Percentiles rank a stretch among this genome's conserved stretches.
Evolutionary conservation across 2,888 invertebrate genomes (phyloP).

Genomic region (Lissonota sp.): DNA sequence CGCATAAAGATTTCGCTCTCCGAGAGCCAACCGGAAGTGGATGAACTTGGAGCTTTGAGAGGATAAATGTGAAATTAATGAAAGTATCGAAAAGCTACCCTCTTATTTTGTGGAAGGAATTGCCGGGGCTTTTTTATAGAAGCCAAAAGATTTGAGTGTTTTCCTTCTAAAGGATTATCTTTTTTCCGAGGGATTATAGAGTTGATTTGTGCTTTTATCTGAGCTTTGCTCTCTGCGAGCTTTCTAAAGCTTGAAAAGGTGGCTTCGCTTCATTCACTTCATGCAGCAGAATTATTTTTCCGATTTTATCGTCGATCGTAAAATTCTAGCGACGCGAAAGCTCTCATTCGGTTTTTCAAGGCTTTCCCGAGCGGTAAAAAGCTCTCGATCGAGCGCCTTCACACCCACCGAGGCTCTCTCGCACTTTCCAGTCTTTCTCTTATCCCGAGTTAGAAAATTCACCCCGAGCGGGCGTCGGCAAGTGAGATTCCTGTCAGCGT

Average conservation of each 20-base stretch:
- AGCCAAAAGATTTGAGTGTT: neutral
- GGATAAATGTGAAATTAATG: too few relatives aligned
- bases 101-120: too few relatives aligned
- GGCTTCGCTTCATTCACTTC: neutral
- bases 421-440: slow-evolving; percentile 47
- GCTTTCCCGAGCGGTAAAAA: slow-evolving; percentile 54
- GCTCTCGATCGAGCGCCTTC: slow-evolving; percentile 23
- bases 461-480: slow-evolving; percentile 53
- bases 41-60: too few relatives aligned
- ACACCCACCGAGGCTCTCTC: slow-evolving; percentile 43
- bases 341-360: neutral
- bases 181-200: slow-evolving; percentile 19
- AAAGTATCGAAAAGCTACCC: too few relatives aligned
- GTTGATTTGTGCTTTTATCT: slow-evolving; percentile 50
- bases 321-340: slow-evolving; percentile 46
- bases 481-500: slow-evolving; percentile 45
- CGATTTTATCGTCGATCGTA: slow-evolving; percentile 50
- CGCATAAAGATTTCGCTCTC: neutral
- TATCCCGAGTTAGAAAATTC: slow-evolving; percentile 50
- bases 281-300: slow-evolving; percentile 33
- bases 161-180: slow-evolving; percentile 23
- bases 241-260: slow-evolving; percentile 16
- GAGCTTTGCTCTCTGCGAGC: neutral
- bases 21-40: too few relatives aligned
- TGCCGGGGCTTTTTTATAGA: too few relatives aligned